Conservation (phyloP, 2,888 invertebrate genomes). For the Hermodice carunculata region DNA sequence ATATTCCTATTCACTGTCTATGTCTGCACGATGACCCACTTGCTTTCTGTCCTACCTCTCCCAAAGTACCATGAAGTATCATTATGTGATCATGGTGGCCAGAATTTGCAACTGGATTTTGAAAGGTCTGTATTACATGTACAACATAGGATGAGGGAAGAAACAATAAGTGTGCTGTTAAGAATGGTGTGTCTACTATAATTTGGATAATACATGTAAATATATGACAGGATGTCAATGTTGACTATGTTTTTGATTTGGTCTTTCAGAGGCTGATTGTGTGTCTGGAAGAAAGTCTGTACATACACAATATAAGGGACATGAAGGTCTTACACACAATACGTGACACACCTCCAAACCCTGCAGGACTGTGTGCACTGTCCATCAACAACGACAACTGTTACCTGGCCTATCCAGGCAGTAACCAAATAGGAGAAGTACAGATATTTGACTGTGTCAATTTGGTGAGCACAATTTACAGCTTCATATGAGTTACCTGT, state of each 20-base stretch:
- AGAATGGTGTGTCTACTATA: too few species aligned
- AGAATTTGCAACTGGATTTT: too few species aligned
- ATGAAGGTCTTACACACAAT: conserved; percentile 99
- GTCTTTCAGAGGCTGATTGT: conserved; percentile 87
- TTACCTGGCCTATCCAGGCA: conserved; percentile 97
- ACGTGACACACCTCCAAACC: conserved; percentile 97
- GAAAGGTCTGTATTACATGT: too few species aligned
- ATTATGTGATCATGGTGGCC: too few species aligned
- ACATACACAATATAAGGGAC: conserved; percentile 97
- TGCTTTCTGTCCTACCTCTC: too few species aligned
- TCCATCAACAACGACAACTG: conserved; percentile 91
- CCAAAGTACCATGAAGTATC: too few species aligned
- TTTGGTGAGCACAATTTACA: conserved; percentile 79
- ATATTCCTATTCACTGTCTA: too few species aligned
- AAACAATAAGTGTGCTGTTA: too few species aligned
- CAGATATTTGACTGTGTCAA: conserved; percentile 95
- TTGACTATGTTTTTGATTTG: conserved; percentile 3
- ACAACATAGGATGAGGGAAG: too few species aligned
- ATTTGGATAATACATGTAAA: too few species aligned
- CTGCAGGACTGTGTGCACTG: conserved; percentile 90
- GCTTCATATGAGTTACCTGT: too few species aligned
- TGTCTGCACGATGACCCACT: too few species aligned
- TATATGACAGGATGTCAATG: neutral
- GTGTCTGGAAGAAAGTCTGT: conserved; percentile 96
- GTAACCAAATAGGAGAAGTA: conserved; percentile 92